phyloP scores from a whole-genome alignment of 2,113 vertebrate species.

The Upupa epops region DNA sequence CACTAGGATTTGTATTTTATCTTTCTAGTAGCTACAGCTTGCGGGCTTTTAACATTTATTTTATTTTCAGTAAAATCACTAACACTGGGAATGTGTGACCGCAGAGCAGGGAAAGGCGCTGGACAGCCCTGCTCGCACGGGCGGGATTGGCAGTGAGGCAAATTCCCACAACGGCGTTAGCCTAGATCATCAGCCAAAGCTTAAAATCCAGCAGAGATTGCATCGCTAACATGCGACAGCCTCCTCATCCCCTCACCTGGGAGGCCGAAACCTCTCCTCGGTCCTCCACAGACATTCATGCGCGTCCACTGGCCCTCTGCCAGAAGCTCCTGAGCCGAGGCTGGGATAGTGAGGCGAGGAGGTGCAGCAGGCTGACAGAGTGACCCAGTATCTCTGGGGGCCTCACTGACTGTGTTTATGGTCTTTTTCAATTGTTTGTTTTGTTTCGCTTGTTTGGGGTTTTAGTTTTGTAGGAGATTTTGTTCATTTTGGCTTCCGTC shows the following conservation, averaged over 20 bases:
- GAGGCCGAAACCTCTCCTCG: accelerated
- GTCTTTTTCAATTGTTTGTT: neutral
- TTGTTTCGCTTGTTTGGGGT: neutral
- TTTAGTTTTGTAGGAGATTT: neutral
- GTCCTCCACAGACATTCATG: accelerated
- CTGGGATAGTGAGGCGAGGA: too few species aligned
- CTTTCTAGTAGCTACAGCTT: neutral
- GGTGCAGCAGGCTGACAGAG: neutral
- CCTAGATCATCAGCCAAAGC: neutral
- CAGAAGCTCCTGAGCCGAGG: too few species aligned
- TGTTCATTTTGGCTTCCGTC: too few species aligned
- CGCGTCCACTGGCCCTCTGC: neutral
- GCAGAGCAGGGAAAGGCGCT: neutral
- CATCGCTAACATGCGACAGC: neutral
- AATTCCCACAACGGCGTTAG: neutral
- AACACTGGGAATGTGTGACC: accelerated
- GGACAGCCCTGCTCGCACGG: neutral
- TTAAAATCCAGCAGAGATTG: neutral
- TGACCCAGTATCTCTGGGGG: neutral
- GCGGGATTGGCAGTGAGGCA: neutral
- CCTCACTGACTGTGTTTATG: accelerated
- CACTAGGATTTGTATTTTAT: accelerated
- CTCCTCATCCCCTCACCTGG: accelerated
- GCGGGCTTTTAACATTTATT: too few species aligned
- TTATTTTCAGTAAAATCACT: neutral